Percentiles rank a stretch among this genome's conserved stretches.
phyloP scores from a whole-genome alignment of 2,888 invertebrate genomes.

The Platerodrilus igneus region DNA sequence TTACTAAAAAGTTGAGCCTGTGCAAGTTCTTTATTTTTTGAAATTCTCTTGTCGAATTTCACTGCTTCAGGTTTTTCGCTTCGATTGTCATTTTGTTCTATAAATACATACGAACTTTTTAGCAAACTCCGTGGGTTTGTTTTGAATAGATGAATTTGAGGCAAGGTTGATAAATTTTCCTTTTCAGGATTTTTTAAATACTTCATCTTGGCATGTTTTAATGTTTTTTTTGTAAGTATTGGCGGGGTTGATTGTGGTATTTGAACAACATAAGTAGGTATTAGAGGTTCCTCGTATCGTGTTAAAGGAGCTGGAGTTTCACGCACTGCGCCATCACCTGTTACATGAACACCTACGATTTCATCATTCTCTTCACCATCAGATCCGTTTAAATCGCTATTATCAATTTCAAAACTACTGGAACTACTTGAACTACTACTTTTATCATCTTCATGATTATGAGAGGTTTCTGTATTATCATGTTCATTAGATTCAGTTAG shows the following conservation, averaged over 20 bases:
- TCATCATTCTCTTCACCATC: slow-evolving; percentile 38
- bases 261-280: too few relatives aligned
- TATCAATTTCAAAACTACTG: too few relatives aligned
- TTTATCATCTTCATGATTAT: too few relatives aligned
- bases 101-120: slow-evolving; percentile 33
- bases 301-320: too few relatives aligned
- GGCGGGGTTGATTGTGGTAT: too few relatives aligned
- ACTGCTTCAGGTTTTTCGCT: slow-evolving; percentile 18
- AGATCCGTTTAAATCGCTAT: slow-evolving; percentile 26
- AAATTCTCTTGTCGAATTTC: slow-evolving; percentile 34
- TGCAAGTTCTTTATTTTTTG: slow-evolving; percentile 38
- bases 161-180: slow-evolving; percentile 38
- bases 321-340: too few relatives aligned
- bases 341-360: slow-evolving; percentile 37
- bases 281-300: too few relatives aligned
- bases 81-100: slow-evolving; percentile 21
- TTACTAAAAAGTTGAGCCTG: slow-evolving; percentile 40
- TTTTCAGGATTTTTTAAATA: slow-evolving; percentile 40
- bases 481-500: too few relatives aligned
- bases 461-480: too few relatives aligned
- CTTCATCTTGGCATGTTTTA: slow-evolving; percentile 25
- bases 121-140: slow-evolving; percentile 42
- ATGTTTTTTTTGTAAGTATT: too few relatives aligned
- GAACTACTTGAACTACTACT: too few relatives aligned
- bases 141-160: slow-evolving; percentile 23